Base-by-base conservation (phyloP, 2,113 vertebrate genomes). In the Gopherus flavomarginatus region DNA sequence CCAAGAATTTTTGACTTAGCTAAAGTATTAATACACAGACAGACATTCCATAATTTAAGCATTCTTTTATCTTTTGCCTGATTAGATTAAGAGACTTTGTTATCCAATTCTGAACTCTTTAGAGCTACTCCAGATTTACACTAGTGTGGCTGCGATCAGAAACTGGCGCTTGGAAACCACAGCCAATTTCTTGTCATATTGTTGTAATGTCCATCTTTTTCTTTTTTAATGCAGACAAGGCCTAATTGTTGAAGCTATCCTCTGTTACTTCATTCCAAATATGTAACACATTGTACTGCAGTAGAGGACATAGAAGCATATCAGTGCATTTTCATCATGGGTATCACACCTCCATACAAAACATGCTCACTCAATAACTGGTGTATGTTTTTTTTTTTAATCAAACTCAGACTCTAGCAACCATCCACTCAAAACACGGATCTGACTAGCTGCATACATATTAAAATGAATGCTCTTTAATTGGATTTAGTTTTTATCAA, bases 1-100 rank as follows among this genome's bases (percentile, higher is more conserved):
- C 94, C 59, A 92, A 96, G 89, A 95, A 95, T 94, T 88, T 31
- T 50, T 90, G 93, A 85, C 86, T 75, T 88, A 87, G 47, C 78
- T 88, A 57, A 95, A 95, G 86, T 91, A 94, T 87, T 90, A 88
- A 91, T 92, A 81, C 44, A 5, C 83, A 65, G 90, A 83, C 83
- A 90, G 78, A 44, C 11, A 26, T 78, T 97, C 31, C 59, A 75
- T 38, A 92, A 54, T 52, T 57, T 49, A 54, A 82, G 1, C 56
- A 88, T 78, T 5, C 49, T 96, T 86, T 92, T 72, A 29, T 44
- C 92, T 21, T 96, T 94, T 85, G 14, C 14, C 56, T 72, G 65
- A 72, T 38, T 85, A 8, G 59, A 69, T 93, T 92, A 56, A 26
- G 83, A 92, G 87, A 85, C 65, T 89, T 88, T 72, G 19, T 72